Evolutionary conservation across 2,113 vertebrate species (phyloP), one percentile per base, ranked within the genome.

Genomic region (Paraplagusia blochii): DNA sequence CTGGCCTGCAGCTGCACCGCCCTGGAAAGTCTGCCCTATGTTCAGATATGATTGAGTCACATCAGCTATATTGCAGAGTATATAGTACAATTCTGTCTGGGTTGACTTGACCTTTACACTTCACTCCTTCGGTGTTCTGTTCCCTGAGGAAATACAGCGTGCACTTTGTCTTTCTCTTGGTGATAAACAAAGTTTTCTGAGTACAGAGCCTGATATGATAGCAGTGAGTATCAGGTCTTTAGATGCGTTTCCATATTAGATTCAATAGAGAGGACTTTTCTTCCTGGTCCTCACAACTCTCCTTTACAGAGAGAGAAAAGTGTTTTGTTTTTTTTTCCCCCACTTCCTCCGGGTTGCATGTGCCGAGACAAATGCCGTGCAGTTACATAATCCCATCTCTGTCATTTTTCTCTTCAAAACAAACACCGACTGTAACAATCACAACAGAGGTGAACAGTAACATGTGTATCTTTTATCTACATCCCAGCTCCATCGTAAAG

Each of bases 51-150:
- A 18, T 22, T 35, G 15, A 11, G 53, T 51, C 57, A 39, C 46
- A 29, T 50, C 45, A 19, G 2, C 12, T 11, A 18, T 46, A 42
- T 11, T 36, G 58, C 48, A 34, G 53, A 68, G 46, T 4, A 51
- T 13, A 14, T 7, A 51, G 49, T 1, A 18, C 40, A 55, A 50
- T 17, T 66, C 12, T 54, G 19, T 19, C 63, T 29, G 17, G 18
- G 44, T 22, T 45, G n/a, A 60, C 1, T 39, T 75, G 80, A 78
- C 78, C 81, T 87, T 84, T 81, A 79, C 60, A 69, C 74, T 19
- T 42, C 35, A 63, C 69, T 63, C 13, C 42, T 54, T 50, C 35
- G 36, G 35, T 43, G 44, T 15, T 14, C 47, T 14, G 33, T 53
- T 65, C 55, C 17, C 33, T 39, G 18, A 40, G 48, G 33, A 56